Base-by-base conservation (phyloP, 2,888 invertebrate genomes). In the Drosophila dives region DNA sequence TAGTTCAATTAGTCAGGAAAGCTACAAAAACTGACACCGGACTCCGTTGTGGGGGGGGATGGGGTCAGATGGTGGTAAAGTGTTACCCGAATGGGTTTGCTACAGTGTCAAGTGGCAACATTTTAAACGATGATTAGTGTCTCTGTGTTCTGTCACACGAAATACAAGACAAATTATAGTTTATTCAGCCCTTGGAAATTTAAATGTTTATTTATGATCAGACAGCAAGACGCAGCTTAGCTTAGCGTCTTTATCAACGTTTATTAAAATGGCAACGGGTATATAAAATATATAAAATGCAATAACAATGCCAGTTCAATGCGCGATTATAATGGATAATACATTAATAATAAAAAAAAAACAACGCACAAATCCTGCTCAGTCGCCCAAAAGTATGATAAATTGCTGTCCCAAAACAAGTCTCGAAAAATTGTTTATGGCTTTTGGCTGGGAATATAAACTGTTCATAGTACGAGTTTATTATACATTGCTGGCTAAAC, bases 131-230 rank as follows among this genome's bases (percentile, higher is more conserved):
- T 85, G 86, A 87, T 87, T 89, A 89, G 84, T 85, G 83, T 87
- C 61, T 59, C 70, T 68, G 64, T 59, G 68, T 64, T 74, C 55
- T 75, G 84, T 59, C 68, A 69, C 71, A 67, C 54, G 71, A 80
- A 75, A 85, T 83, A 89, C 83, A 89, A 85, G 86, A 89, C 87
- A 85, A 81, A 89, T 83, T 85, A 67, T 89, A 83, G 86, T 87
- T 89, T 75, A 61, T 55, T 85, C 75, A 79, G 66, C 63, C 54
- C 56, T 56, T 34, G 69, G 48, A 54, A 77, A 72, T 60, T 73
- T 77, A 73, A 83, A 89, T 82, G 70, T 86, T 87, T 82, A 85
- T 85, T 85, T 85, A 87, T 85, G 60, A 50, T 59, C 67, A 66
- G 40, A 51, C 54, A 64, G 56, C 49, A 60, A 53, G 55, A 61